Conservation (phyloP, 1,140 invertebrate species). For the Hycleus phaleratus region DNA sequence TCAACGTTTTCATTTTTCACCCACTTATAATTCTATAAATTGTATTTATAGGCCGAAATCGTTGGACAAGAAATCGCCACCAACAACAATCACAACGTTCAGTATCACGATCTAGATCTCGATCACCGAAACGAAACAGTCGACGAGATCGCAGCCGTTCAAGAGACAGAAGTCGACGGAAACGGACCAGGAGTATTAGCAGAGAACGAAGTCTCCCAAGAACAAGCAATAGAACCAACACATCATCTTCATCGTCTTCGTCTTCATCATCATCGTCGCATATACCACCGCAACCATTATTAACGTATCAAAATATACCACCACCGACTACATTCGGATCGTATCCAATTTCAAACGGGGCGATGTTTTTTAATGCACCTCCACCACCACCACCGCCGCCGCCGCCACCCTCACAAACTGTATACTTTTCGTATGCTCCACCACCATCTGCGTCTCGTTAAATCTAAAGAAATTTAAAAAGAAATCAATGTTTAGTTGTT, state of each 20-base stretch:
- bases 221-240: neutral
- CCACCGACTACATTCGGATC: slow-evolving; percentile 24
- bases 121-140: slow-evolving; percentile 20
- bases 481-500: no score
- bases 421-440: slow-evolving; percentile 32
- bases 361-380: slow-evolving; percentile 33
- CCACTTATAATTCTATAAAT: neutral
- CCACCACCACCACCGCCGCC: slow-evolving; percentile 19
- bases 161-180: slow-evolving; percentile 20
- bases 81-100: slow-evolving; percentile 25
- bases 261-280: neutral
- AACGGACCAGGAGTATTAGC: slow-evolving; percentile 13
- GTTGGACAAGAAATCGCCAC: slow-evolving; percentile 29
- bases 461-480: neutral
- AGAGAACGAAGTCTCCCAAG: slow-evolving; percentile 4
- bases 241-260: no score
- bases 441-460: slow-evolving; percentile 31
- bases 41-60: slow-evolving; percentile 24
- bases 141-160: slow-evolving; percentile 27
- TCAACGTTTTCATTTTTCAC: neutral
- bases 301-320: slow-evolving; percentile 26
- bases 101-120: slow-evolving; percentile 26
- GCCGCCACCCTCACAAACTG: slow-evolving; percentile 25
- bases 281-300: slow-evolving; percentile 13
- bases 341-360: slow-evolving; percentile 31